Base-by-base conservation (phyloP, 2,113 vertebrate genomes). In the Dendropsophus ebraccatus region DNA sequence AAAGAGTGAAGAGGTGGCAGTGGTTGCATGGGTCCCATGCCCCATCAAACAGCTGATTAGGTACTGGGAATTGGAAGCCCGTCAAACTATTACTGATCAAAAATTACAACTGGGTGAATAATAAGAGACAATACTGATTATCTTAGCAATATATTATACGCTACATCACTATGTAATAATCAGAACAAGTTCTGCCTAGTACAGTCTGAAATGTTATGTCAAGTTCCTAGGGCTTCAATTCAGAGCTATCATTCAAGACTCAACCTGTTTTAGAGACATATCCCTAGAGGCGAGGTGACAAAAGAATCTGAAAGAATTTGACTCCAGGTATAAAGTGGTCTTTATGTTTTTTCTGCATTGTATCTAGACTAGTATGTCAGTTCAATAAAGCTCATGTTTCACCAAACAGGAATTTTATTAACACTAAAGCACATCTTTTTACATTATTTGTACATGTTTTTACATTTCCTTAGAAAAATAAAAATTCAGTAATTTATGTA, bases 181-280 rank as follows among this genome's bases (percentile, higher is more conserved):
- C 62, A 62, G 81, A 90, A 91, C 90, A 93, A 92, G 91, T 91
- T 90, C 86, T 90, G 90, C 89, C 92, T 93, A 89, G 90, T 89
- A 91, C 74, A 84, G 41, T 83, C 16, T 92, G 86, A 78, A 81
- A 92, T 89, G 91, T 87, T 35, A 87, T 83, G 85, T 86, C 86
- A 90, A 90, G 84, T 90, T 90, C 91, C 76, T 79, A 85, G 91
- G 89, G 89, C 90, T 91, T 82, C 87, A 74, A 89, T 88, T 88
- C 87, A 81, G 91, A 80, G 88, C 87, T 84, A 87, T 84, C 9
- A 30, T 89, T 92, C 93, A 94, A 88, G 91, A 92, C 35, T 83
- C 82, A 90, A 93, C 91, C 92, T 94, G 92, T 89, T 90, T 88
- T 56, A 91, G 89, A 82, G 80, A 88, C 78, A 91, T 88, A 89